A percentile compares a stretch with the other conserved stretches of the same genome.
Evolutionary conservation across 2,113 vertebrate species (phyloP).

Genomic region (Pomatorhinus ruficollis): DNA sequence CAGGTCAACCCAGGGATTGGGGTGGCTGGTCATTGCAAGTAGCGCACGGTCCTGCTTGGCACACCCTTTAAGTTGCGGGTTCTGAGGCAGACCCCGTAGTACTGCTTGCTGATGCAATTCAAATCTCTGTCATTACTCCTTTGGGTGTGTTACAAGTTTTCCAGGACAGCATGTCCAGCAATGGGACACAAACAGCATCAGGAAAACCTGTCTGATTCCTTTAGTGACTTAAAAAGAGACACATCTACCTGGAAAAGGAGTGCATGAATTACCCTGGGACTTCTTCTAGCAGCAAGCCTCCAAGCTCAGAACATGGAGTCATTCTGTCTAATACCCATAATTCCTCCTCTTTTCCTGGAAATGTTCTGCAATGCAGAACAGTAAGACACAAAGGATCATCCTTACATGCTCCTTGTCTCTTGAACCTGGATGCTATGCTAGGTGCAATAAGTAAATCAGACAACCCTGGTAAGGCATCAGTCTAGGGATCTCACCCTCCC

Average conservation of each 20-base stretch:
- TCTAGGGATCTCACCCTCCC: background rate
- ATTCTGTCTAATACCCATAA: background rate
- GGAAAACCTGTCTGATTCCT: background rate
- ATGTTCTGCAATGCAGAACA: background rate
- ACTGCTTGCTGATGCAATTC: background rate
- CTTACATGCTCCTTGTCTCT: background rate
- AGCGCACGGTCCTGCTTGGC: background rate
- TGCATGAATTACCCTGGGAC: background rate
- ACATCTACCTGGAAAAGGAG: background rate
- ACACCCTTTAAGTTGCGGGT: background rate
- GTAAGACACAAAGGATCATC: background rate
- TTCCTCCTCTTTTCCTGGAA: background rate
- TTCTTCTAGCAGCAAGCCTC: background rate
- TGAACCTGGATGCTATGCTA: background rate
- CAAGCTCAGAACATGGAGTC: background rate
- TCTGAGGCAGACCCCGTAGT: background rate
- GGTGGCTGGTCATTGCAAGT: background rate
- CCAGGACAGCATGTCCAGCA: background rate
- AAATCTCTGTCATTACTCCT: background rate
- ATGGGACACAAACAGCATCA: background rate
- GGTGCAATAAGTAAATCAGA: background rate
- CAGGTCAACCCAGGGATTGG: background rate
- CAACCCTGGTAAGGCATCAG: background rate
- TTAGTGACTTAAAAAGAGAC: background rate
- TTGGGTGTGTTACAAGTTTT: background rate